Conservation (phyloP, 2,888 invertebrate genomes). For the Tetanocera ferruginea region DNA sequence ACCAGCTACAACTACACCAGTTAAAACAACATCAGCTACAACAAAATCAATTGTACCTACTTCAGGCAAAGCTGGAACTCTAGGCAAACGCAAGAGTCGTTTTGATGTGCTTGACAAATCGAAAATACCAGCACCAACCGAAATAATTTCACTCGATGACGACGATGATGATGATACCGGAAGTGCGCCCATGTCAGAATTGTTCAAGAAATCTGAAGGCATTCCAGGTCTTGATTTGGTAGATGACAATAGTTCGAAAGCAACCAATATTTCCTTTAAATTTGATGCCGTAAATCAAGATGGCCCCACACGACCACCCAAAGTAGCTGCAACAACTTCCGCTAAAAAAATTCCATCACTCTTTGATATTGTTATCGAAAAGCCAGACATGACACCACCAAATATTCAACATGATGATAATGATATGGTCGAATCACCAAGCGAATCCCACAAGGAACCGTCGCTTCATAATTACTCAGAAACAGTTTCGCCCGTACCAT, state of each 20-base stretch:
- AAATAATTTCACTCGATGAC: constrained; percentile 59
- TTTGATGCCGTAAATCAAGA: neutral
- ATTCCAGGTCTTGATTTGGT: constrained; percentile 84
- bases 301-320: constrained; percentile 43
- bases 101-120: constrained; percentile 44
- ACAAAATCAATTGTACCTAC: neutral
- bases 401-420: neutral
- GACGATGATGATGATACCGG: constrained; percentile 52
- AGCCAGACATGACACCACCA: constrained; percentile 46
- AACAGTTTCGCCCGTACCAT: neutral
- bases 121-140: constrained; percentile 33
- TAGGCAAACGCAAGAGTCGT: constrained; percentile 55
- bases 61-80: neutral
- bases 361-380: constrained; percentile 61
- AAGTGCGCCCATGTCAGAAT: constrained; percentile 53
- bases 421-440: neutral
- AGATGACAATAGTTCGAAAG: constrained; percentile 60
- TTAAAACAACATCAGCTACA: too few relatives aligned
- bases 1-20: neutral
- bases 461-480: neutral
- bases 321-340: constrained; percentile 20
- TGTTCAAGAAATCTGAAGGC: constrained; percentile 68
- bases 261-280: constrained; percentile 33
- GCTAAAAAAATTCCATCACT: constrained; percentile 60
- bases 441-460: neutral